Evolutionary conservation across 2,888 invertebrate species (phyloP), one percentile per base, ranked within the genome.

Genomic region (Hybos culiciformis): DNA sequence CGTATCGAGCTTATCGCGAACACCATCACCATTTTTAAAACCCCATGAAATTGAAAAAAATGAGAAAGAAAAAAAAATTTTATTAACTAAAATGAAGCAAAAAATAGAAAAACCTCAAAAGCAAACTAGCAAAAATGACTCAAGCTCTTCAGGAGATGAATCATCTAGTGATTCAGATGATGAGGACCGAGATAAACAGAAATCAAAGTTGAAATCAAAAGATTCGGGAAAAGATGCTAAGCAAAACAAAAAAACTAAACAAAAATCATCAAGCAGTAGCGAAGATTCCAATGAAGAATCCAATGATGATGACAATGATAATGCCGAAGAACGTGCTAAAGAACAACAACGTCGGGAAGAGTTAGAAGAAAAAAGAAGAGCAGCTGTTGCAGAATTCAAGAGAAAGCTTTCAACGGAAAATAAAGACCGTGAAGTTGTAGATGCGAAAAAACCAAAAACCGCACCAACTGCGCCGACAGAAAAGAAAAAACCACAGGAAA

Each of bases 11-110:
- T 70, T 85, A 34, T 87, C 87, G n/a, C 74, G 86, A 49, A 87
- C 86, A 1, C 86, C 87, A 12, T 86, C 87, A 14, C 86, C 87
- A 34, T 86, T 87, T 64, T 77, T 85, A 48, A 81, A 70, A 53
- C 58, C 66, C 17, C 70, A 72, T 46, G 66, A 68, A 54, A 55
- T 61, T 20, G 52, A 59, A 6, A 14, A 23, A 17, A 4, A 17
- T 17, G 45, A 62, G 56, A 36, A n/a, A 36, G 36, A 36, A 6
- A 36, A 36, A 14, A 36, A 36, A 20, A 5, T 36, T n/a, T 20
- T 14, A 20, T n/a, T 14, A 8, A n/a, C 36, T 20, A 36, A 36
- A 36, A 3, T n/a, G 21, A 5, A 14, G 14, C 47, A 43, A n/a
- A 43, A 24, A 19, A 48, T 48, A 39, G 46, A 55, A 46, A 48